These are phyloP conservation scores for Chiridota heheva DNA, from an alignment of 35 echinoderm and acorn worm genomes.

Conservation along the genomic window DNA sequence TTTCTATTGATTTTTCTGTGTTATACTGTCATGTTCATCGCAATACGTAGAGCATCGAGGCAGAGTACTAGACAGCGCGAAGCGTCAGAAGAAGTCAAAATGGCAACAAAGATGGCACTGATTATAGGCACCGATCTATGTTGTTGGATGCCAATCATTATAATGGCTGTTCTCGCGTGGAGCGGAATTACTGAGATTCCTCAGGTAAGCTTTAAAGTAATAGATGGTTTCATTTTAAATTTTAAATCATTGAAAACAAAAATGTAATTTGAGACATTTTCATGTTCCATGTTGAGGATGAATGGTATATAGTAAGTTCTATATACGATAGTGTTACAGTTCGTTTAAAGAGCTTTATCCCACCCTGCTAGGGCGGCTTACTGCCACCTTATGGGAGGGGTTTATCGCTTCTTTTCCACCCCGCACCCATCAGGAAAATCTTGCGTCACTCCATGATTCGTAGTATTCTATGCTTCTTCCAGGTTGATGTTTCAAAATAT, in stretches of 20 bases:
- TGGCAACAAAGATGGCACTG: slow-evolving; percentile 90
- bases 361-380: too few relatives aligned
- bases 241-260: neutral
- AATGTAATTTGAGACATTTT: neutral
- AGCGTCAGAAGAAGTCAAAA: slow-evolving; percentile 78
- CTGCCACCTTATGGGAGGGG: too few relatives aligned
- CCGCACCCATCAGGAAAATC: too few relatives aligned
- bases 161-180: slow-evolving; percentile 72
- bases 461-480: too few relatives aligned
- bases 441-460: too few relatives aligned
- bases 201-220: slow-evolving; percentile 32
- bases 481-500: too few relatives aligned
- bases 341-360: too few relatives aligned
- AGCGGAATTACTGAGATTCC: slow-evolving; percentile 57
- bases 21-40: slow-evolving; percentile 76
- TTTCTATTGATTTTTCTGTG: slow-evolving; percentile 85
- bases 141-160: slow-evolving; percentile 95
- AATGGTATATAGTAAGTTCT: too few relatives aligned
- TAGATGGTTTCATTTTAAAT: neutral
- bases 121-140: slow-evolving; percentile 87
- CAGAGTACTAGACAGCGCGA: slow-evolving; percentile 70
- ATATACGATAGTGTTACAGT: too few relatives aligned
- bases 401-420: too few relatives aligned
- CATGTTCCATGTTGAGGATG: too few relatives aligned
- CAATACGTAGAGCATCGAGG: slow-evolving; percentile 63